Conservation (phyloP, 2,797 vertebrate species). For the Lepilemur septentrionalis region DNA sequence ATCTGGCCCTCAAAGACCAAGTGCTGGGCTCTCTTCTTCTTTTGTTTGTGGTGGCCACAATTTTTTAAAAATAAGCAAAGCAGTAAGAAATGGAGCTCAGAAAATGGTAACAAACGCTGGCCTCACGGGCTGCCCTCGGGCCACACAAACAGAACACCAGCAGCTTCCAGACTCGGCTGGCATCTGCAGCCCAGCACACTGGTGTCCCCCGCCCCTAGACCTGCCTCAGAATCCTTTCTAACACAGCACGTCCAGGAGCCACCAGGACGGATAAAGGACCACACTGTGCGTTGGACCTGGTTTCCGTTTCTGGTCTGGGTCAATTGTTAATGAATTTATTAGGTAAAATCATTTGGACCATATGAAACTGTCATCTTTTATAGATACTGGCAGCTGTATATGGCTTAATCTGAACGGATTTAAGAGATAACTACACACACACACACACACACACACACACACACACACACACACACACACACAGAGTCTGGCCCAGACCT, state of each 20-base stretch:
- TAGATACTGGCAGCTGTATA: accelerated
- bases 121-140: accelerated
- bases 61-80: background rate
- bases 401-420: background rate
- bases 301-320: background rate
- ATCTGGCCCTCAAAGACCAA: background rate
- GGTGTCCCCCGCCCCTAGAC: accelerated
- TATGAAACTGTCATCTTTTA: background rate
- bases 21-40: background rate
- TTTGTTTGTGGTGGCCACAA: background rate
- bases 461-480: accelerated
- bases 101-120: background rate
- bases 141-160: accelerated
- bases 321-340: background rate
- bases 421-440: no score
- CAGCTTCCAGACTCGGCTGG: background rate
- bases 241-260: background rate
- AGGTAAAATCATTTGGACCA: background rate
- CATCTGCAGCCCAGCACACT: accelerated
- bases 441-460: accelerated
- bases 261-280: accelerated
- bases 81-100: background rate
- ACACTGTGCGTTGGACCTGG: accelerated
- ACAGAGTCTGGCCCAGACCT: background rate
- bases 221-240: background rate